Percentiles rank a stretch among this genome's conserved stretches.
These are phyloP conservation scores for Drosophila sordidapex DNA, from an alignment of 2,888 invertebrate species.

Conservation along the genomic window DNA sequence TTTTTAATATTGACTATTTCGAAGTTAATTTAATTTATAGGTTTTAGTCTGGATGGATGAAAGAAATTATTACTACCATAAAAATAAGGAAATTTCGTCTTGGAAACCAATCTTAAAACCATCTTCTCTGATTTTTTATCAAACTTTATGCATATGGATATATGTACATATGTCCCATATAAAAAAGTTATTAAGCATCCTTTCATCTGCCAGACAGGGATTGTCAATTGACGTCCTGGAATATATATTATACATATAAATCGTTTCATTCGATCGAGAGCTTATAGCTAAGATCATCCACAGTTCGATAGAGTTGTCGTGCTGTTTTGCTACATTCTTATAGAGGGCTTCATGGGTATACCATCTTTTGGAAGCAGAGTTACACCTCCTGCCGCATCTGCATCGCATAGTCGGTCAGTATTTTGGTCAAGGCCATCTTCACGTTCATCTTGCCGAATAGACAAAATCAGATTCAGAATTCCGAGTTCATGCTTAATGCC, in stretches of 20 bases:
- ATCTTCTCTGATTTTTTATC: neutral
- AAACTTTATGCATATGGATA: no score
- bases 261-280: neutral
- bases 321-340: conserved; percentile 30
- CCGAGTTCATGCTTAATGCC: conserved; percentile 34
- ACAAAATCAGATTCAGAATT: neutral
- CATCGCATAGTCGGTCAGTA: conserved; percentile 78
- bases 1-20: neutral
- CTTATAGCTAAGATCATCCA: neutral
- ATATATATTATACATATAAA: no score
- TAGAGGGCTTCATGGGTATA: conserved; percentile 72
- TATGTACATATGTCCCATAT: no score
- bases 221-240: neutral
- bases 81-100: neutral
- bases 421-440: conserved; percentile 80
- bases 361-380: conserved; percentile 81
- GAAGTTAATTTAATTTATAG: neutral
- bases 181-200: no score
- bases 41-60: neutral
- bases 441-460: conserved; percentile 73
- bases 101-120: neutral
- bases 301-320: neutral
- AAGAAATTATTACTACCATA: neutral
- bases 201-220: neutral
- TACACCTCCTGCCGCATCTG: conserved; percentile 62